These are phyloP conservation scores for Clunio marinus DNA, from an alignment of 2,888 invertebrate genomes.

Conservation along the genomic window DNA sequence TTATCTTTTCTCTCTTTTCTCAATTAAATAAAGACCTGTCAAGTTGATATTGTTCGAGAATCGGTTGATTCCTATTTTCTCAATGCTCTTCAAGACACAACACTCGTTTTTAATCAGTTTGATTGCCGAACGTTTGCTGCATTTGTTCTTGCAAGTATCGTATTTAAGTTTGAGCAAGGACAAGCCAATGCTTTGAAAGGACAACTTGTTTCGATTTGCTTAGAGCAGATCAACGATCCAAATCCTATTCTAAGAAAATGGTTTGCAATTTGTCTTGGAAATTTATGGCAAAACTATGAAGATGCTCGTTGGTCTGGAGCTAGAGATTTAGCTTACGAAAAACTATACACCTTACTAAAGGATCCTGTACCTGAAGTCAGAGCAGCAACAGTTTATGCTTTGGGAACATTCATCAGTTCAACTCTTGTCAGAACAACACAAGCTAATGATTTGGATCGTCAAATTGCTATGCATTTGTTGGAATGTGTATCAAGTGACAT, in stretches of 20 bases:
- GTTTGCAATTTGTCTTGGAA: slow-evolving; percentile 88
- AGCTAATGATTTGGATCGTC: slow-evolving; percentile 89
- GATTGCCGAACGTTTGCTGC: slow-evolving; percentile 90
- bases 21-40: no score
- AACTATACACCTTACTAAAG: slow-evolving; percentile 72
- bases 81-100: slow-evolving; percentile 80
- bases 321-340: slow-evolving; percentile 93
- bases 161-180: slow-evolving; percentile 80
- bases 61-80: slow-evolving; percentile 93
- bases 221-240: slow-evolving; percentile 78
- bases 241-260: slow-evolving; percentile 71
- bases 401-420: slow-evolving; percentile 89
- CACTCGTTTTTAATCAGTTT: slow-evolving; percentile 54
- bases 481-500: slow-evolving; percentile 75
- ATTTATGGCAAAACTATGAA: slow-evolving; percentile 85
- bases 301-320: slow-evolving; percentile 92
- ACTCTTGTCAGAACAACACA: slow-evolving; percentile 82
- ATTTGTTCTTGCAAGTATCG: slow-evolving; percentile 90
- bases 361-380: slow-evolving; percentile 88
- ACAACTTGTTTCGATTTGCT: slow-evolving; percentile 82
- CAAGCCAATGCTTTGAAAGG: slow-evolving; percentile 89
- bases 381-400: slow-evolving; percentile 88
- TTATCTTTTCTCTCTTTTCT: slow-evolving; percentile 45
- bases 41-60: slow-evolving; percentile 90
- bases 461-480: slow-evolving; percentile 82